These are phyloP conservation scores for Sebastiscus albofasciatus DNA, from an alignment of 2,797 vertebrate species.

Conservation along the genomic window DNA sequence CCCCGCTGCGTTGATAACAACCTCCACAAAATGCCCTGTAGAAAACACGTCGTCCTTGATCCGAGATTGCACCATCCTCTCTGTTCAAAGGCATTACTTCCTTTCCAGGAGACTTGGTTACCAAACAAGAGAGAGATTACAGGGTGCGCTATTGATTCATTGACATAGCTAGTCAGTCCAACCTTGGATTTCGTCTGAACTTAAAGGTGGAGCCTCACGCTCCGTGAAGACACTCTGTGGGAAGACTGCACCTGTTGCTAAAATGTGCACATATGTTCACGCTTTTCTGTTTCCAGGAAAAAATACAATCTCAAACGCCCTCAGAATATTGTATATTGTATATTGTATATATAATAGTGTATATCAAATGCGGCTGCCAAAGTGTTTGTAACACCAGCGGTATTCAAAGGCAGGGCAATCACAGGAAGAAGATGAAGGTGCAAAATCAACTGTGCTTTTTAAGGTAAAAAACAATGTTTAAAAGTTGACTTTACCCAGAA, in stretches of 20 bases:
- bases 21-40: conserved; percentile 58
- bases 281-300: neutral
- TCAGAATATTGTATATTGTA: neutral
- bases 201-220: conserved; percentile 25
- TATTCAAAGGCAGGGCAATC: conserved; percentile 3
- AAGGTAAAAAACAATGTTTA: neutral
- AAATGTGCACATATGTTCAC: neutral
- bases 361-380: neutral
- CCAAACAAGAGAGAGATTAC: conserved; percentile 67
- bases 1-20: conserved; percentile 66
- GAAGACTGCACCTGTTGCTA: conserved; percentile 5
- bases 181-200: conserved; percentile 64
- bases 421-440: neutral
- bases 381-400: neutral
- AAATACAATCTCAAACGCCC: neutral
- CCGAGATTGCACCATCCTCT: conserved; percentile 58
- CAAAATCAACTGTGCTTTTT: neutral
- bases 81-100: conserved; percentile 60
- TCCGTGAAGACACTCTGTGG: neutral
- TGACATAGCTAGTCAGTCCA: conserved; percentile 56
- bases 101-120: conserved; percentile 62
- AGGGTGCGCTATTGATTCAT: conserved; percentile 60
- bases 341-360: neutral
- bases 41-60: conserved; percentile 72
- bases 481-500: neutral